Evolutionary conservation across 2,113 vertebrate genomes (phyloP).

Genomic region (Alectura lathami): DNA sequence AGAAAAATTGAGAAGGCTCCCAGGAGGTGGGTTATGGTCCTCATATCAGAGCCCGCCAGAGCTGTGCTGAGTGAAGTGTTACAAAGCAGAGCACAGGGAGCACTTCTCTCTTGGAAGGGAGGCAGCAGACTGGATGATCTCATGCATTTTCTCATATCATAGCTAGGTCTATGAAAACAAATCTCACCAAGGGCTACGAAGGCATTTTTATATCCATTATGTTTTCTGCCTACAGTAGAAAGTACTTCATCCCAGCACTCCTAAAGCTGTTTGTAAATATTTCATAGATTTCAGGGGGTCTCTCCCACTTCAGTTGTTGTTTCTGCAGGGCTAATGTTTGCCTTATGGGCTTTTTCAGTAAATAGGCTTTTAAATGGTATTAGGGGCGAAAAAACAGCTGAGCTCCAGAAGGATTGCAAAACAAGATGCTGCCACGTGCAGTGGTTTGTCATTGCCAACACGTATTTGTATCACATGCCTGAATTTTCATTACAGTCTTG

Average conservation of each 20-base stretch:
- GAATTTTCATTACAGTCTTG: not conserved
- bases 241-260: constrained; percentile 22
- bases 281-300: constrained; percentile 35
- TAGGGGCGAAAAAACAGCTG: not conserved
- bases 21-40: not conserved
- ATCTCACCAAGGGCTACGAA: constrained; percentile 8
- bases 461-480: accelerated
- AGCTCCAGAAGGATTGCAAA: not conserved
- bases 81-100: not conserved
- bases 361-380: constrained; percentile 14
- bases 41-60: not conserved
- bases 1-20: not conserved
- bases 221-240: constrained; percentile 21
- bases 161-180: constrained; percentile 16
- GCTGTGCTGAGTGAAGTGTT: not conserved
- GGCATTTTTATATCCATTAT: constrained; percentile 30
- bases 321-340: not conserved
- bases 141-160: not conserved
- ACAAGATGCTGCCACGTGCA: not conserved
- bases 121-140: not conserved
- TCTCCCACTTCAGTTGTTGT: constrained; percentile 9
- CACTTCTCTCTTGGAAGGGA: not conserved
- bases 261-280: constrained; percentile 46
- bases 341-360: constrained; percentile 3
- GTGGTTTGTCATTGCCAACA: not conserved